Evolutionary conservation across 2,888 invertebrate species (phyloP), one percentile per base, ranked within the genome.

Genomic region (Pseudococcus longispinus): DNA sequence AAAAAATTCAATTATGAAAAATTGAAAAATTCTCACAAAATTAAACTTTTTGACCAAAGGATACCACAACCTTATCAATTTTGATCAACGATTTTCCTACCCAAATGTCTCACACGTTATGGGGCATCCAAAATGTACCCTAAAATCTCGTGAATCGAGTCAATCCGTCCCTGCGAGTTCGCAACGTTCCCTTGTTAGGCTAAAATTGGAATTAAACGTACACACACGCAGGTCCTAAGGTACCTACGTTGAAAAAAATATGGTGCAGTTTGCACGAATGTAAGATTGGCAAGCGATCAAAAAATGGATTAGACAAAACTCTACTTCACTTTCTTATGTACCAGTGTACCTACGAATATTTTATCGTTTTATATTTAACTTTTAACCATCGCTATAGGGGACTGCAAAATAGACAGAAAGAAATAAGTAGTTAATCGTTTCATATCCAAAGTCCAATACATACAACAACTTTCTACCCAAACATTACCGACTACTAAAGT

Each of bases 301-400:
- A 65, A 65, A 65, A 65, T 65, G 65, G 65, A 65, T 65, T 65
- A 65, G 65, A 65, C 65, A 65, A 65, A 65, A 65, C 65, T 65
- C 65, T 65, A 65, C 65, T 65, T 65, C 65, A 65, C 65, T 65
- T 65, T 65, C 20, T 60, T 60, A 9, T 20, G 37, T 46, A 46
- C 44, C 15, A 65, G 65, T 65, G 65, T 65, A 55, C 55, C 55
- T 55, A 65, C 37, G 37, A 37, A 37, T 46, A 46, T 26, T 26
- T 23, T 65, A 65, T 65, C 65, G 65, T 65, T 65, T 65, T 65
- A 65, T 65, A 65, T 65, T 65, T 65, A 65, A 65, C 44, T 20
- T 65, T 65, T 26, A 26, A 65, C 44, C 65, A 11, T 65, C 65
- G 65, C 65, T 65, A 65, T 65, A 65, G 65, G 65, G 65, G 65